These are phyloP conservation scores for Harpalus rufipes DNA, from an alignment of 2,888 invertebrate species.

Conservation along the genomic window DNA sequence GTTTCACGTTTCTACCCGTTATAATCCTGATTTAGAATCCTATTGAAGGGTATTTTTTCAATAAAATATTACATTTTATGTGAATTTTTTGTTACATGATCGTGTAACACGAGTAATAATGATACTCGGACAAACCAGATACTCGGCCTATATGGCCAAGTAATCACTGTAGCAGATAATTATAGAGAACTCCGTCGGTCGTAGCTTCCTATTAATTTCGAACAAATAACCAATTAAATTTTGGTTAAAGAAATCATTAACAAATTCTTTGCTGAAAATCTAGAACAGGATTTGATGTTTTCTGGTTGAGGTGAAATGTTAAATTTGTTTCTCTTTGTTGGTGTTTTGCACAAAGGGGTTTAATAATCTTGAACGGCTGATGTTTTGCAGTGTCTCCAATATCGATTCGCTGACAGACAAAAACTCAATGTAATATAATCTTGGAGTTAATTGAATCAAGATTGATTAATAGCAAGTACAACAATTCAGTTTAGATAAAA, in stretches of 20 bases:
- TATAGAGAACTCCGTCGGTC: no score
- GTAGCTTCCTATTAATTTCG: no score
- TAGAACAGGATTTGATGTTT: not conserved
- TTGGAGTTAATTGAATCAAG: slow-evolving; percentile 43
- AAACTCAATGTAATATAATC: slow-evolving; percentile 45
- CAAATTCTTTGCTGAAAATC: not conserved
- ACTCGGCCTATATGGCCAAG: no score
- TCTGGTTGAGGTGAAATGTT: not conserved
- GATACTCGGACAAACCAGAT: no score
- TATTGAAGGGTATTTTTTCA: no score
- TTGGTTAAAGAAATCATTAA: not conserved
- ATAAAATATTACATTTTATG: no score
- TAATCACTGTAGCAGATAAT: no score
- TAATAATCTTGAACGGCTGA: not conserved
- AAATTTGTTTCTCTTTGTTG: not conserved
- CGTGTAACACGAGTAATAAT: no score
- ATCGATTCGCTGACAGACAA: slow-evolving; percentile 40
- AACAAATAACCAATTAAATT: no score
- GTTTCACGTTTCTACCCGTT: no score
- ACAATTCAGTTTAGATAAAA: slow-evolving; percentile 47
- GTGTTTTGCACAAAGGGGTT: not conserved
- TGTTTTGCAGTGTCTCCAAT: slow-evolving; percentile 7
- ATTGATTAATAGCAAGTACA: slow-evolving; percentile 42
- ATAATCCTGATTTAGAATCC: no score
- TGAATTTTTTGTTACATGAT: no score